Conservation (phyloP, 2,797 vertebrate genomes). For the Denticeps clupeoides region DNA sequence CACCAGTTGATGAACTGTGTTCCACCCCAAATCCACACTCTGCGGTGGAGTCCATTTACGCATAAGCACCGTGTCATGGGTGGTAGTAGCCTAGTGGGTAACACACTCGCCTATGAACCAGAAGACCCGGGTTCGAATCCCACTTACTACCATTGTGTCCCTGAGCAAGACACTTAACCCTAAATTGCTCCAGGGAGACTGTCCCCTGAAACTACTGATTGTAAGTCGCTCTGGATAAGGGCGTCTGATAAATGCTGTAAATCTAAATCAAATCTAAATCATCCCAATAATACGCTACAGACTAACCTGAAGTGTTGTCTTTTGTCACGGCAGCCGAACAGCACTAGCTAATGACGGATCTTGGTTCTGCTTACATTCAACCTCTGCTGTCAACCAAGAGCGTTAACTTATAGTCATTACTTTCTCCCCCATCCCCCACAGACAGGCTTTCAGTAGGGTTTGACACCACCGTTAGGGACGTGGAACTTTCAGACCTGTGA, state of each 20-base stretch:
- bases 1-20: slow-evolving; percentile 1
- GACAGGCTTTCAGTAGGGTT: not conserved
- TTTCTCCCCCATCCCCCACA: not conserved
- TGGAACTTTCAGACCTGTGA: too few relatives aligned
- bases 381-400: not conserved
- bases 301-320: not conserved
- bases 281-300: slow-evolving; percentile 1
- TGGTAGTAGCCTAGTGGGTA: too few relatives aligned
- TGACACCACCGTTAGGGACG: too few relatives aligned
- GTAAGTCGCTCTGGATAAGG: too few relatives aligned
- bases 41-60: not conserved
- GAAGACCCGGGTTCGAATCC: too few relatives aligned
- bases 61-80: slow-evolving; percentile 4
- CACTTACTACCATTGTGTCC: too few relatives aligned
- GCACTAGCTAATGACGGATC: slow-evolving; percentile 1
- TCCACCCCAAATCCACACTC: not conserved
- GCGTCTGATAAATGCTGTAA: too few relatives aligned
- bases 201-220: too few relatives aligned
- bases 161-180: too few relatives aligned
- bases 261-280: too few relatives aligned
- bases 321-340: not conserved
- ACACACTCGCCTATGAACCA: too few relatives aligned
- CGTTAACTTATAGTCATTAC: not conserved
- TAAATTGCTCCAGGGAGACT: too few relatives aligned
- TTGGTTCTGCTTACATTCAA: not conserved